These are phyloP conservation scores for Formica aserva DNA, from an alignment of 2,888 invertebrate genomes.

Conservation along the genomic window DNA sequence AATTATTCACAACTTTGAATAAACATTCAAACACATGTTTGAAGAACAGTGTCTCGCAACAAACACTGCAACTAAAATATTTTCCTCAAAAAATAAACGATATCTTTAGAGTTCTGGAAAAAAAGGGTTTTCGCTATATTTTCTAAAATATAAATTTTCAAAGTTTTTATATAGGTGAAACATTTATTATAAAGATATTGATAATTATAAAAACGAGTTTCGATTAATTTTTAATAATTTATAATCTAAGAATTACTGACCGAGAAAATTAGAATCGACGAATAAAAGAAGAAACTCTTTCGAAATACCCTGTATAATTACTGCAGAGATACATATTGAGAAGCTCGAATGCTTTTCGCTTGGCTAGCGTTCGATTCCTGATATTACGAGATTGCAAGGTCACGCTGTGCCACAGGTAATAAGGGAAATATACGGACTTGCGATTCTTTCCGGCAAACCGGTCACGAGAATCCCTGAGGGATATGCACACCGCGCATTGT, in stretches of 20 bases:
- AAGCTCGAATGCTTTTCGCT: constrained; percentile 38
- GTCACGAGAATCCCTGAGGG: constrained; percentile 68
- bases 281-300: neutral
- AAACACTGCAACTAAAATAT: no score
- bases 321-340: neutral
- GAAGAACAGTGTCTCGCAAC: no score
- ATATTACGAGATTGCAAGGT: constrained; percentile 56
- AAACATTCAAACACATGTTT: no score
- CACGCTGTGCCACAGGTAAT: constrained; percentile 49
- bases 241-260: neutral
- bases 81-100: no score
- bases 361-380: constrained; percentile 48
- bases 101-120: no score
- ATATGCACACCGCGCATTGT: constrained; percentile 57
- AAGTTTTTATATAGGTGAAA: neutral
- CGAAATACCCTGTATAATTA: constrained; percentile 27
- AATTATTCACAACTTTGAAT: no score
- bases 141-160: neutral
- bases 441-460: constrained; percentile 68
- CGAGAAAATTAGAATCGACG: neutral
- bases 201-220: neutral
- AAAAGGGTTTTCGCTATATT: neutral
- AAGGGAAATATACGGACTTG: constrained; percentile 50
- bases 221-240: neutral
- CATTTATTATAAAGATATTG: neutral